These are phyloP conservation scores for Cossypha polioptera DNA, from an alignment of 2,797 vertebrate species.

Conservation along the genomic window DNA sequence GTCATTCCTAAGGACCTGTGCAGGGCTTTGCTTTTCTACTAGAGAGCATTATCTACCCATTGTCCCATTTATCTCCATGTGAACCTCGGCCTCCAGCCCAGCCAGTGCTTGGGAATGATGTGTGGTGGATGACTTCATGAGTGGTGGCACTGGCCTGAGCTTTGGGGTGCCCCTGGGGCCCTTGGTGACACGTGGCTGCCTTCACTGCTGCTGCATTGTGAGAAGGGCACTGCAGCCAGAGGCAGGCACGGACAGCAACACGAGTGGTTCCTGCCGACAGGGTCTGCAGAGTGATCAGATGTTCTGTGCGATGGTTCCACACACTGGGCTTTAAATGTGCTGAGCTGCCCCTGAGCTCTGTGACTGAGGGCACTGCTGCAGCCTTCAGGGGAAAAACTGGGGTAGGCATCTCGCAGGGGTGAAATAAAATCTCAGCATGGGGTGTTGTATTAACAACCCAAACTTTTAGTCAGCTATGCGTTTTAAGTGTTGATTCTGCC, in stretches of 20 bases:
- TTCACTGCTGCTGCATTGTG: conserved; percentile 61
- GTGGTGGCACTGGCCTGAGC: not conserved
- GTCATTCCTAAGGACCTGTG: not conserved
- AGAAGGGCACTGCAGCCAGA: conserved; percentile 65
- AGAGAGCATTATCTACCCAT: fast-evolving
- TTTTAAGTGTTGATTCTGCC: not conserved
- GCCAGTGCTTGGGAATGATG: not conserved
- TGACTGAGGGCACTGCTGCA: fast-evolving
- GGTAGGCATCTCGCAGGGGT: not conserved
- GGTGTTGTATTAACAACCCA: fast-evolving
- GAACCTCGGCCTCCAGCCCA: not conserved
- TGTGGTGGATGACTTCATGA: not conserved
- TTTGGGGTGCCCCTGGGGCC: not conserved
- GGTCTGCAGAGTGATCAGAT: conserved; percentile 70
- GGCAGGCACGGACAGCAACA: conserved; percentile 75
- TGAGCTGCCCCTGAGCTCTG: fast-evolving
- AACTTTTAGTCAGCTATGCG: not conserved
- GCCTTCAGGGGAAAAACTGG: not conserved
- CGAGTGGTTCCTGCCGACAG: conserved; percentile 85
- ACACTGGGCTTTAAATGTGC: not conserved
- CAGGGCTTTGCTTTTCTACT: not conserved
- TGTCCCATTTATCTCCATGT: fast-evolving
- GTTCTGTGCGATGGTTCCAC: conserved; percentile 83
- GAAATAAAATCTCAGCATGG: not conserved
- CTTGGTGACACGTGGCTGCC: conserved; percentile 65